Evolutionary conservation across 2,113 vertebrate genomes (phyloP).

Genomic region (Stegostoma tigrinum): DNA sequence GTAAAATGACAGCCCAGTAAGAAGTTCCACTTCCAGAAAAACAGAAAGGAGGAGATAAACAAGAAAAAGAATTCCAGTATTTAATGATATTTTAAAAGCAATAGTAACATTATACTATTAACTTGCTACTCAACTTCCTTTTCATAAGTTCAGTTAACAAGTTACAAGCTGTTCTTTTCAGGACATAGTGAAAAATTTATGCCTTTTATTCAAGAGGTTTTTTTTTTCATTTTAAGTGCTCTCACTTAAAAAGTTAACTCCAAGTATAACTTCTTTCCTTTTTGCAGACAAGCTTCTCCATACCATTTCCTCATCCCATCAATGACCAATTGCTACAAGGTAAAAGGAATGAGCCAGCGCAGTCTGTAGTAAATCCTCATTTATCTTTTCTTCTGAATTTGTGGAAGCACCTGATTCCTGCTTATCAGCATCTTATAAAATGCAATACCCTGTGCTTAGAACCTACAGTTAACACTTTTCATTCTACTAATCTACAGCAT

Average conservation of each 20-base stretch:
- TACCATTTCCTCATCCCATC: neutral
- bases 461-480: neutral
- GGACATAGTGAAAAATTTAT: neutral
- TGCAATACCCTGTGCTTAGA: neutral
- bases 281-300: neutral
- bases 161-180: neutral
- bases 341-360: neutral
- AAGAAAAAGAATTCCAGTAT: neutral
- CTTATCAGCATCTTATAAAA: neutral
- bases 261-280: neutral
- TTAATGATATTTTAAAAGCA: neutral
- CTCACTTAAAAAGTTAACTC: neutral
- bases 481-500: neutral
- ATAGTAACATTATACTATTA: neutral
- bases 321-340: neutral
- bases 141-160: neutral
- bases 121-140: neutral
- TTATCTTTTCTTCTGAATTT: neutral
- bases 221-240: neutral
- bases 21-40: neutral
- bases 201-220: neutral
- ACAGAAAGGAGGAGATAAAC: neutral
- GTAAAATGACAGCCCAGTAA: neutral
- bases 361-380: neutral
- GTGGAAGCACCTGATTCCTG: neutral